Evolutionary conservation across 2,797 vertebrate genomes (phyloP).

Genomic region (Helostoma temminkii): DNA sequence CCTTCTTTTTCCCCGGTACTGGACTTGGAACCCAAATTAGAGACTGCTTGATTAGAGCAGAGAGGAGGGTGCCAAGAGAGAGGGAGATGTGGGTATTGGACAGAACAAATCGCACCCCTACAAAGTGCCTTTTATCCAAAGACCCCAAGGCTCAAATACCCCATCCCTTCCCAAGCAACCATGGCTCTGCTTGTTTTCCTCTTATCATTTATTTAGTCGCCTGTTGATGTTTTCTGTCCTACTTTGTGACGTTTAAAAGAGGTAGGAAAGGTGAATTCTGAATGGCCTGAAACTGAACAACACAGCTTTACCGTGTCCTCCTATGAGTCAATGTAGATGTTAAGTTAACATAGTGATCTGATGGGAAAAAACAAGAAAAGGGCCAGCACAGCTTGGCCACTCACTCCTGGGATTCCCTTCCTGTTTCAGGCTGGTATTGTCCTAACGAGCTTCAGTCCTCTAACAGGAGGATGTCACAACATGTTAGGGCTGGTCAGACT

Average conservation of each 20-base stretch:
- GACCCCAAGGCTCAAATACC: constrained; percentile 84
- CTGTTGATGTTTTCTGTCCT: constrained; percentile 90
- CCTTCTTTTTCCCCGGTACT: constrained; percentile 91
- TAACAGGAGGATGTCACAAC: constrained; percentile 77
- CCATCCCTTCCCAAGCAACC: constrained; percentile 87
- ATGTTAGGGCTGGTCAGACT: constrained; percentile 74
- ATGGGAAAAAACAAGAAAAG: constrained; percentile 69
- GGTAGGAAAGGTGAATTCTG: constrained; percentile 86
- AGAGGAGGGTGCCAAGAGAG: constrained; percentile 80
- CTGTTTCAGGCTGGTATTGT: constrained; percentile 83
- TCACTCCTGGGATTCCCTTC: constrained; percentile 62
- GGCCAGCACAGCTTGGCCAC: constrained; percentile 47
- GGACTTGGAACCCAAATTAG: constrained; percentile 97
- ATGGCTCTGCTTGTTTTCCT: constrained; percentile 87
- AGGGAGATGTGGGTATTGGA: constrained; percentile 87
- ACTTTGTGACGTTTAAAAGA: constrained; percentile 93
- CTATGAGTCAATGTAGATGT: constrained; percentile 74
- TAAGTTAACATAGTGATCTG: constrained; percentile 45
- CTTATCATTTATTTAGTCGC: constrained; percentile 88
- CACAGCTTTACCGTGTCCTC: constrained; percentile 30
- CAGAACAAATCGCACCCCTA: constrained; percentile 91
- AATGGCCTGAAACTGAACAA: constrained; percentile 74
- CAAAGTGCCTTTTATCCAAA: constrained; percentile 97
- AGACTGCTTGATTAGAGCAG: constrained; percentile 88
- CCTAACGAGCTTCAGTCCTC: constrained; percentile 76